Base-by-base conservation (phyloP, 2,797 vertebrate genomes). In the Eurystomus glaucurus region DNA sequence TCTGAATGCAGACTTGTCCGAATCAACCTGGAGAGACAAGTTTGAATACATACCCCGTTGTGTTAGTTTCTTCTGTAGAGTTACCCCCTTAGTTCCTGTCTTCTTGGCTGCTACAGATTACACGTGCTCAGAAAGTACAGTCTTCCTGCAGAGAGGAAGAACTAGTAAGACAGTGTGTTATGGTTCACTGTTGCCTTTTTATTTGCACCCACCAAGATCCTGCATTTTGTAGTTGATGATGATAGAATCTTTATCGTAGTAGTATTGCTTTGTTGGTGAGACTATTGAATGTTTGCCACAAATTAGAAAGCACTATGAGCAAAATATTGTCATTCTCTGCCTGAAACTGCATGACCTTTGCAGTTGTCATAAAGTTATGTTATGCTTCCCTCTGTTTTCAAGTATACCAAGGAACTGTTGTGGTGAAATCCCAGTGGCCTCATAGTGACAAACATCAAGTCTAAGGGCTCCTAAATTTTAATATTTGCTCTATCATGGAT, bases 221-320 rank as follows among this genome's bases (percentile, higher is more conserved):
- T 41, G 5, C 19, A 35, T 71, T 87, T 91, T 48, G 11, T 48
- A 82, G 25, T 15, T 60, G n/a, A 39, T 62, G 51, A 12, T 25
- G 29, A n/a, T 29, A 19, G 52, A 31, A 28, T 70, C 25, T 66
- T 86, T 66, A 28, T 58, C 33, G 1, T 25, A 12, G 13, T 72
- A 45, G 31, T 76, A 55, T 61, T 0, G 0, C 16, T 15, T 29
- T 0, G 0, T 22, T 74, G 29, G 15, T 70, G 55, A 74, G 16
- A 35, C 55, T 48, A 0, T 8, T 58, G 11, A 17, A 4, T 94
- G 21, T 85, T 81, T 72, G 15, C 33, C 33, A 51, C 54, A 58
- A 54, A 45, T 52, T 51, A 33, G 11, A 85, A 37, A 81, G 41
- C 28, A 17, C 16, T 82, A 41, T 48, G 4, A 68, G 55, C 26